Base-by-base conservation (phyloP, 30 jellyfish, hydroid and myxozoan genomes). In the Calvadosia cruxmelitensis region DNA sequence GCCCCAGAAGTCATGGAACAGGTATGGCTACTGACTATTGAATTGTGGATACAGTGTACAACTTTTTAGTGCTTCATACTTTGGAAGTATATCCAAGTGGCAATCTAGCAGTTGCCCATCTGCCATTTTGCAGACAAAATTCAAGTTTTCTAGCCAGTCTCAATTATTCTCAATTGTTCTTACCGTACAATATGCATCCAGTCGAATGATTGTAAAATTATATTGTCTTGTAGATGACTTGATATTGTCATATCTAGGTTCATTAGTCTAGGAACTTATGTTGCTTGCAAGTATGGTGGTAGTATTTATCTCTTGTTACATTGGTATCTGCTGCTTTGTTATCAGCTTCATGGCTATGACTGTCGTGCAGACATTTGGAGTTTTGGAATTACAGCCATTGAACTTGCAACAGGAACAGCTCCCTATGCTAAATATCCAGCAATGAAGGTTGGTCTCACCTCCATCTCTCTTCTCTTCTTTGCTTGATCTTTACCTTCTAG, bases 1-100 rank as follows among this genome's bases (percentile, higher is more conserved):
- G 98, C 98, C 31, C 98, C 98, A 29, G 98, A 89, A 63, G 95
- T 89, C 16, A 82, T 89, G 98, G 98, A 89, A 68, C 95, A 87
- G 75, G 86, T 64, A 0, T 25, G 74, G 25, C 16, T 49, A 13
- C 13, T 10, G 61, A 49, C 61, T 23, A 10, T 23, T 49, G 23
- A 10, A n/a, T 10, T 49, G 23, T 49, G 61, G 23, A 49, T 10
- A 10, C 13, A 10, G 13, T 13, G 13, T 13, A n/a, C 23, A 49
- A 49, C 61, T 49, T 49, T 49, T 49, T 49, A 49, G 13, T 49
- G 13, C 61, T 49, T 49, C 16, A 49, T 10, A n/a, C n/a, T n/a
- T n/a, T n/a, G n/a, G n/a, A n/a, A n/a, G n/a, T n/a, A n/a, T n/a
- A n/a, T n/a, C n/a, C n/a, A n/a, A n/a, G n/a, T n/a, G n/a, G n/a